These are phyloP conservation scores for Dryomyza anilis DNA, from an alignment of 2,888 invertebrate species.

Conservation along the genomic window DNA sequence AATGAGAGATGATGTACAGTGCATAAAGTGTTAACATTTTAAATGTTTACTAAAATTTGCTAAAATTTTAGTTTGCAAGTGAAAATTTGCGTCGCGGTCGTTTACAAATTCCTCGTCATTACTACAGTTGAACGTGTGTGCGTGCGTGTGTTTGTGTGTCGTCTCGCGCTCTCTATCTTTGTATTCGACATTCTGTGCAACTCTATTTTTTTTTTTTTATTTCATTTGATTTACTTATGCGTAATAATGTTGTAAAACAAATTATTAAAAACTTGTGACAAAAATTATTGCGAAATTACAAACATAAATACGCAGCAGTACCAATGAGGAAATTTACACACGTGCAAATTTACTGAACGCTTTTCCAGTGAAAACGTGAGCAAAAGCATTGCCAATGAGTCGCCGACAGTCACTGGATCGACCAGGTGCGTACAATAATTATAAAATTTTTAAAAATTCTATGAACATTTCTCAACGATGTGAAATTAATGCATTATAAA, in stretches of 20 bases:
- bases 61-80: background rate
- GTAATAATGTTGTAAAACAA: too few species aligned
- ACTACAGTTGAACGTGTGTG: background rate
- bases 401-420: slow-evolving; percentile 56
- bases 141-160: background rate
- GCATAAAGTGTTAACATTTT: too few species aligned
- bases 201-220: too few species aligned
- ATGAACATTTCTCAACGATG: too few species aligned
- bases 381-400: slow-evolving; percentile 52
- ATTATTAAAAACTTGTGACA: too few species aligned
- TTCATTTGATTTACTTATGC: too few species aligned
- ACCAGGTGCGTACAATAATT: slow-evolving; percentile 44
- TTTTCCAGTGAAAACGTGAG: background rate
- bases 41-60: background rate
- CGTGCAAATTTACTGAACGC: background rate
- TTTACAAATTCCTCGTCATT: slow-evolving; percentile 1
- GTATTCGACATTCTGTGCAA: too few species aligned
- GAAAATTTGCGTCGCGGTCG: background rate
- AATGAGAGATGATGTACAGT: background rate
- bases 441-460: background rate
- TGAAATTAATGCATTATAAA: too few species aligned
- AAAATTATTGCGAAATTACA: background rate
- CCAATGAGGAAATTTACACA: slow-evolving; percentile 3
- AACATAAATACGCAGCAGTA: background rate
- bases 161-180: background rate